Evolutionary conservation across 2,888 invertebrate genomes (phyloP).

Genomic region (Drosophila prolongata): DNA sequence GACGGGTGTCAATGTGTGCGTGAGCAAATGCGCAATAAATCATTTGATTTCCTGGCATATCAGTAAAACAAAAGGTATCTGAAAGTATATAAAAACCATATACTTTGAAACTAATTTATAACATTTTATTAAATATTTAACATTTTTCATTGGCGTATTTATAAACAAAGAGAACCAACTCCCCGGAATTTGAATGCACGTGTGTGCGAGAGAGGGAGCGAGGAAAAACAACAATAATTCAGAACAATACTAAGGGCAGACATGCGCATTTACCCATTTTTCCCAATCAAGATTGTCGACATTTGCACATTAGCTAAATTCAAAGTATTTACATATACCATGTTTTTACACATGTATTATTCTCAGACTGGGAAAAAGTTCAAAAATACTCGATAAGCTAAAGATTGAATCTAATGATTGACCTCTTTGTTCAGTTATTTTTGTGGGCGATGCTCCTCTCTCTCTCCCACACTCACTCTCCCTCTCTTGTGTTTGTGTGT

Average conservation of each 20-base stretch:
- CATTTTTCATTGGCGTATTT: not conserved
- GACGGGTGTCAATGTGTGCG: constrained; percentile 5
- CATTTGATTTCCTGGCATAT: not conserved
- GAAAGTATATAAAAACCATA: no score
- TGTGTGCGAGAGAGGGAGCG: constrained; percentile 1
- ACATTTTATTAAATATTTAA: not conserved
- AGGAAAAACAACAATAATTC: constrained; percentile 5
- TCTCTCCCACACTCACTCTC: not conserved
- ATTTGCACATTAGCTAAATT: not conserved
- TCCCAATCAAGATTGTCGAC: constrained; percentile 20
- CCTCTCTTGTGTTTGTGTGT: constrained; percentile 3
- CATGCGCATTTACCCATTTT: constrained; percentile 19
- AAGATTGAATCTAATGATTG: constrained; percentile 30
- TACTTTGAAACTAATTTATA: not conserved
- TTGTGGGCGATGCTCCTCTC: not conserved
- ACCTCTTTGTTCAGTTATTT: constrained; percentile 7
- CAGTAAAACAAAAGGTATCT: not conserved
- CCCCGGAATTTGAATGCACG: not conserved
- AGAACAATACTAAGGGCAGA: constrained; percentile 18
- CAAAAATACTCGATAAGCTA: not conserved
- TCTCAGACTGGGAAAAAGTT: not conserved
- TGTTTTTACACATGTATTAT: not conserved
- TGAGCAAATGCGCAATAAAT: constrained; percentile 32
- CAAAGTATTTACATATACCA: not conserved
- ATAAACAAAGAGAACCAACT: constrained; percentile 11